Evolutionary conservation across 1,140 invertebrate genomes (phyloP).

Genomic region (Nasonia longicornis): DNA sequence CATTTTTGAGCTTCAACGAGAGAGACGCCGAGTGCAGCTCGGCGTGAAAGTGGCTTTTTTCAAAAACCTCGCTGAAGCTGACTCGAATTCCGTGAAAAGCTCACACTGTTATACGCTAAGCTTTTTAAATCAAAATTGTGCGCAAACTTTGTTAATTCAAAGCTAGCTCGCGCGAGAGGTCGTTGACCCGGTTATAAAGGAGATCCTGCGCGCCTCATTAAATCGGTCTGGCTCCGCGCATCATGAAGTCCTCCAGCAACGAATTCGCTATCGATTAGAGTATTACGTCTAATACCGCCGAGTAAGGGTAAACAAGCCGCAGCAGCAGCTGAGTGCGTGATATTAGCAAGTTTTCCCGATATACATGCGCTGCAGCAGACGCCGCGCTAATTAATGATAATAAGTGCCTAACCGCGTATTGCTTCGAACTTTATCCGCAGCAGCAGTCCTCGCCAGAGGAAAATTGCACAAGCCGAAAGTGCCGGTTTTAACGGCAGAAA

Average conservation of each 20-base stretch:
- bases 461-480: not conserved
- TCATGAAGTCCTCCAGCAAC: no score
- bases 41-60: not conserved
- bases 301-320: not conserved
- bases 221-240: no score
- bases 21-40: not conserved
- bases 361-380: not conserved
- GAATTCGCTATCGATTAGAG: not conserved
- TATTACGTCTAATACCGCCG: not conserved
- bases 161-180: no score
- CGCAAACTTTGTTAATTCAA: no score
- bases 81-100: no score
- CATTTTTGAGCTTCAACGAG: not conserved
- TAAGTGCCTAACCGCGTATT: not conserved
- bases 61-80: not conserved
- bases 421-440: not conserved
- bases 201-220: no score
- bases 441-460: not conserved
- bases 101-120: no score
- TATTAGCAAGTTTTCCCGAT: not conserved
- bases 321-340: not conserved
- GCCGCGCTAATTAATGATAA: constrained; percentile 27
- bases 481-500: not conserved
- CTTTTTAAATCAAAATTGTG: no score
- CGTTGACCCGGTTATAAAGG: no score